phyloP scores from a whole-genome alignment of 1,140 invertebrate genomes.

The Zelostemma sp. region DNA sequence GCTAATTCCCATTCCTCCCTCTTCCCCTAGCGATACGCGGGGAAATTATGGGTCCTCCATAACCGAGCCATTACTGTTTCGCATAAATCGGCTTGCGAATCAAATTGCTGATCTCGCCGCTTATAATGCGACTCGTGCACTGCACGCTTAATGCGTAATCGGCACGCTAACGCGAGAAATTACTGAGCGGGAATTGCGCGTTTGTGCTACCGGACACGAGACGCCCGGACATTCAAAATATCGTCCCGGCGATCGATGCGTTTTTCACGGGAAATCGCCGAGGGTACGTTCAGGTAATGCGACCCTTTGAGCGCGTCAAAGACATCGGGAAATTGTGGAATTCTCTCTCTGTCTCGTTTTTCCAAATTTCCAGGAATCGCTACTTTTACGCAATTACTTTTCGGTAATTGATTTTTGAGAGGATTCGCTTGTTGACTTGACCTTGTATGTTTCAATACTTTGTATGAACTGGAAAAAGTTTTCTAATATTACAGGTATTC shows the following conservation, averaged over 20 bases:
- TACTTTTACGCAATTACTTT: too few species aligned
- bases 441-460: too few species aligned
- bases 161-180: slow-evolving; percentile 21
- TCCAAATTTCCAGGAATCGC: too few species aligned
- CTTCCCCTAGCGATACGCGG: slow-evolving; percentile 14
- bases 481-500: too few species aligned
- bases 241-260: not conserved
- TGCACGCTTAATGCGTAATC: slow-evolving; percentile 12
- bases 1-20: slow-evolving; percentile 30
- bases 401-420: too few species aligned
- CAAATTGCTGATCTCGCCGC: slow-evolving; percentile 29
- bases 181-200: slow-evolving; percentile 19
- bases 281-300: too few species aligned
- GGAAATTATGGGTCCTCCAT: slow-evolving; percentile 35
- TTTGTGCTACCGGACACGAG: slow-evolving; percentile 9
- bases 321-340: too few species aligned
- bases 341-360: too few species aligned
- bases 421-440: too few species aligned
- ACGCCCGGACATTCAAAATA: slow-evolving; percentile 1
- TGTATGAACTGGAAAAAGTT: too few species aligned
- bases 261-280: too few species aligned
- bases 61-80: slow-evolving; percentile 29
- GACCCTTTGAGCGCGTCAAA: too few species aligned
- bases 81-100: slow-evolving; percentile 34
- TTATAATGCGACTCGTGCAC: slow-evolving; percentile 18